Evolutionary conservation across 2,113 vertebrate genomes (phyloP).

Genomic region (Cichladusa arquata): DNA sequence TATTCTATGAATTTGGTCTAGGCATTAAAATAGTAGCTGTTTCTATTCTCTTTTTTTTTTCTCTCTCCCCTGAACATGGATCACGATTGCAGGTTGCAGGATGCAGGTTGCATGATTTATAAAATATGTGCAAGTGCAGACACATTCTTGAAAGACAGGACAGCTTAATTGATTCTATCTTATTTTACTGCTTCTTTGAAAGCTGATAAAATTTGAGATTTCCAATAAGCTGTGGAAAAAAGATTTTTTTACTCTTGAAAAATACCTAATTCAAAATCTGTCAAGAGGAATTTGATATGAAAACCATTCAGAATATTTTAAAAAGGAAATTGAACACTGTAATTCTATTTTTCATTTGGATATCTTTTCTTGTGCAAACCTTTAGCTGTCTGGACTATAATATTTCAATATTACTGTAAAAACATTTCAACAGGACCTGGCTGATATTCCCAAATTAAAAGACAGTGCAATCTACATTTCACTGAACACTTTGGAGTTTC

Average conservation of each 20-base stretch:
- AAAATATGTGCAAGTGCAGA: neutral
- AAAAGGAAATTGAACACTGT: neutral
- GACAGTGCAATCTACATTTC: neutral
- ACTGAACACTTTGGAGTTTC: neutral
- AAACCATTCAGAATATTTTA: neutral
- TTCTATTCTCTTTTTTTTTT: neutral
- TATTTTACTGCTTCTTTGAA: neutral
- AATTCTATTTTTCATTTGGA: neutral
- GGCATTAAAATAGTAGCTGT: neutral
- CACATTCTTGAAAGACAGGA: neutral
- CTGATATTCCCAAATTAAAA: neutral
- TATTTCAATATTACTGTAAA: neutral
- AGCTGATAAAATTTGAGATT: neutral
- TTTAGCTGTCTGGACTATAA: neutral
- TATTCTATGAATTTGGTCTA: neutral
- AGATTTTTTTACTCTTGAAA: neutral
- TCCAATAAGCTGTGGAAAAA: neutral
- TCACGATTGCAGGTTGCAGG: neutral
- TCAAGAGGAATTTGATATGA: neutral
- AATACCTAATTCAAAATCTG: neutral
- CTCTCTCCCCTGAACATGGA: neutral
- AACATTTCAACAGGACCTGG: neutral
- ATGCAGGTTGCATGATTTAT: rapidly evolving
- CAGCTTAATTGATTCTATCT: neutral
- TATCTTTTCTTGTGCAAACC: neutral